Evolutionary conservation across 2,797 vertebrate species (phyloP).

Genomic region (Sebastes oblongus): DNA sequence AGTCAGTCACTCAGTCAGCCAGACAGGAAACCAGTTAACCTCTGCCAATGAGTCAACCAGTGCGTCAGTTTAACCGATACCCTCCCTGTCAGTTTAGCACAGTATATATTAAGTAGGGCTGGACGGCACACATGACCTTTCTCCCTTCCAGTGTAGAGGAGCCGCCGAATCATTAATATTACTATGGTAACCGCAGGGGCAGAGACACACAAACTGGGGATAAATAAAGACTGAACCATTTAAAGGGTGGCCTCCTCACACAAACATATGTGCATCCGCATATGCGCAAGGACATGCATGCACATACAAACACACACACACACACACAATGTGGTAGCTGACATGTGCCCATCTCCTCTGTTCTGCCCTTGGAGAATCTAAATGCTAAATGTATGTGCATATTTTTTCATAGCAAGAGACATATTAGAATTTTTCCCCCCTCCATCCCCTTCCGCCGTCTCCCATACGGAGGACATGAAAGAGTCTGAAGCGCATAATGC

Average conservation of each 20-base stretch:
- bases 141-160: slow-evolving; percentile 80
- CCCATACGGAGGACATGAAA: slow-evolving; percentile 90
- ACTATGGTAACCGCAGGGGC: slow-evolving; percentile 78
- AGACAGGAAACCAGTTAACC: slow-evolving; percentile 73
- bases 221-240: slow-evolving; percentile 91
- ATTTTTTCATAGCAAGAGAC: slow-evolving; percentile 95
- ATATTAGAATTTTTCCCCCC: slow-evolving; percentile 94
- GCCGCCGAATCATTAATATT: slow-evolving; percentile 86
- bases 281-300: slow-evolving; percentile 41
- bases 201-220: slow-evolving; percentile 87
- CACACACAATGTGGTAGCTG: slow-evolving; percentile 74
- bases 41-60: slow-evolving; percentile 64
- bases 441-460: slow-evolving; percentile 58
- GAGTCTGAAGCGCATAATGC: slow-evolving; percentile 97
- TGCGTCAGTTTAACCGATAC: slow-evolving; percentile 57
- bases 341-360: slow-evolving; percentile 92
- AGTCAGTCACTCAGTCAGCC: slow-evolving; percentile 63
- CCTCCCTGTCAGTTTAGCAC: slow-evolving; percentile 59
- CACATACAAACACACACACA: slow-evolving; percentile 24
- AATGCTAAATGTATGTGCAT: slow-evolving; percentile 99
- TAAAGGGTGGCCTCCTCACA: slow-evolving; percentile 82
- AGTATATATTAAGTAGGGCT: slow-evolving; percentile 67
- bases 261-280: slow-evolving; percentile 51
- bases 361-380: slow-evolving; percentile 94
- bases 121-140: slow-evolving; percentile 81